These are phyloP conservation scores for Anhinga anhinga DNA, from an alignment of 2,113 vertebrate genomes.

Conservation along the genomic window DNA sequence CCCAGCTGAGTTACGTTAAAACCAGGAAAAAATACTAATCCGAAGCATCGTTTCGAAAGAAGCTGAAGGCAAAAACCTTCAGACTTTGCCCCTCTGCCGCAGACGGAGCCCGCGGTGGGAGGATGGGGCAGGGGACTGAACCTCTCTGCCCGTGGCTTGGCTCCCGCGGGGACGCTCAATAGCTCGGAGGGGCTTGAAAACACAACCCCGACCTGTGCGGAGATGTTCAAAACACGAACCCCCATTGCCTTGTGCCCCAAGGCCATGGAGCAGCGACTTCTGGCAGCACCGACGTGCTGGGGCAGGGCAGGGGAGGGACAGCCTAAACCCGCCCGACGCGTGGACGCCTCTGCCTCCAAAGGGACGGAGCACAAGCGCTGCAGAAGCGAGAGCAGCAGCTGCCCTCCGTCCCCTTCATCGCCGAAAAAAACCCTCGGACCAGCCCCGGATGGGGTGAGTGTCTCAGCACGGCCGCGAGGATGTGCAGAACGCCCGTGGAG, in stretches of 20 bases:
- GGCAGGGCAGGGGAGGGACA: neutral
- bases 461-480: neutral
- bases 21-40: neutral
- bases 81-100: neutral
- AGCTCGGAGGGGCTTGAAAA: neutral
- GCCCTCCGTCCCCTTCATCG: neutral
- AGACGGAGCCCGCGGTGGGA: too few relatives aligned
- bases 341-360: neutral
- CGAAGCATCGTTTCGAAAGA: neutral
- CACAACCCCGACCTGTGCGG: neutral
- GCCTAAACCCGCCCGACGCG: accelerated
- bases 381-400: neutral
- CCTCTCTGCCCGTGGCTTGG: too few relatives aligned
- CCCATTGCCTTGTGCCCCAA: neutral
- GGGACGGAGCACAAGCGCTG: neutral
- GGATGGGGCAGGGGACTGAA: neutral
- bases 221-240: accelerated
- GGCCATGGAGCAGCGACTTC: neutral
- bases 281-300: neutral
- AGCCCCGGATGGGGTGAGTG: neutral
- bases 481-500: accelerated
- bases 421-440: neutral
- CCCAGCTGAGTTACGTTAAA: neutral
- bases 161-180: neutral
- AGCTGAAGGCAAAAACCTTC: neutral